These are phyloP conservation scores for Campylomormyrus numenius DNA, from an alignment of 2,113 vertebrate genomes.

Conservation along the genomic window DNA sequence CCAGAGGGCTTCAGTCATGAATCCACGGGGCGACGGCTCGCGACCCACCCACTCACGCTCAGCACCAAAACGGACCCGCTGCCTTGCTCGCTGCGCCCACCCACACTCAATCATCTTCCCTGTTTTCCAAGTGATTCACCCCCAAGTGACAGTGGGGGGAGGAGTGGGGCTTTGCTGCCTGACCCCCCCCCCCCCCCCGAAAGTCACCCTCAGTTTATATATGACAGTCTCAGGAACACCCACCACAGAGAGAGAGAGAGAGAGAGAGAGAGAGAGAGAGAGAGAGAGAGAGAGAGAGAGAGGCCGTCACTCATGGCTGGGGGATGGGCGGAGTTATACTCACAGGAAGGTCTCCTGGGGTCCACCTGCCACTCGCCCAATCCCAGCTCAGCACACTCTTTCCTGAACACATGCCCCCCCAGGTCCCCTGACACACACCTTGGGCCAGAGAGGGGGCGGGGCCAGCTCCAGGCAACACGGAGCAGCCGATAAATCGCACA, in stretches of 20 bases:
- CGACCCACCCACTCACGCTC: background rate
- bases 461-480: background rate
- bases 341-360: background rate
- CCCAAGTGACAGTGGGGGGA: background rate
- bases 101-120: background rate
- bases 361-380: background rate
- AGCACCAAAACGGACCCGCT: background rate
- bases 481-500: conserved; percentile 4
- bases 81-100: background rate
- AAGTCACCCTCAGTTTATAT: background rate
- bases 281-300: background rate
- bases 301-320: background rate
- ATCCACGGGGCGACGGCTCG: background rate
- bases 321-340: background rate
- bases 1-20: background rate
- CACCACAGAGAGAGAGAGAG: background rate
- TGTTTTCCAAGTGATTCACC: background rate
- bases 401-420: background rate
- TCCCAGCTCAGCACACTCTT: background rate
- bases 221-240: background rate
- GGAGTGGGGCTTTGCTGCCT: background rate
- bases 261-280: too few species aligned
- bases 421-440: background rate
- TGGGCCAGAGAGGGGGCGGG: background rate
- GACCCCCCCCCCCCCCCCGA: background rate